Evolutionary conservation across 1,140 invertebrate species (phyloP), one percentile per base, ranked within the genome.

Genomic region (Probaryconus sp.): DNA sequence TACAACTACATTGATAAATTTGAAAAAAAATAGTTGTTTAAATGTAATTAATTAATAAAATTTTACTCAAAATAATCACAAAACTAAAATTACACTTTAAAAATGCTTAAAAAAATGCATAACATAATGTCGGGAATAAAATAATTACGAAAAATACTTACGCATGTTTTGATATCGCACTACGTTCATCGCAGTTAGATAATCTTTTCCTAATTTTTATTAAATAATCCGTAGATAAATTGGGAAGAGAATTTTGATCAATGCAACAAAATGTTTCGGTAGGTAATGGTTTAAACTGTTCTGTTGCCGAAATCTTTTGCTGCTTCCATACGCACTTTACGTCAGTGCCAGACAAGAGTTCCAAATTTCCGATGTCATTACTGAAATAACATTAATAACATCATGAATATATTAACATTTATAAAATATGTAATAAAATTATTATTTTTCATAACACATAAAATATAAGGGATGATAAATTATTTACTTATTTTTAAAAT

Each of bases 191-290:
- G 4, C 43, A 67, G 24, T 26, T 18, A 14, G 37, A 30, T 26
- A 67, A 28, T 21, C 50, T 35, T 18, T 48, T 21, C n/a, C 51
- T 33, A 6, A 67, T 40, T 5, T n/a, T 11, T 4, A 21, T 6
- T 17, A 11, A 20, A 0, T 48, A 37, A 1, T 38, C 42, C 3
- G n/a, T 24, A 0, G 51, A 18, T n/a, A 67, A 20, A 48, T 1
- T 9, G n/a, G 14, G 14, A 18, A 10, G 10, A 10, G 24, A 13
- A 3, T 60, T 18, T 43, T 16, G 3, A 16, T 69, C 14, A 14
- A 69, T 11, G 10, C 47, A 60, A 11, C 55, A 69, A 60, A 69
- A 68, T 1, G 45, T 43, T 38, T 60, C 53, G 11, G 43, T 35
- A 5, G 64, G 43, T 5, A 38, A 33, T 0, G 42, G 10, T n/a